Conservation (phyloP, 2,888 invertebrate species). For the Argyresthia albistria region DNA sequence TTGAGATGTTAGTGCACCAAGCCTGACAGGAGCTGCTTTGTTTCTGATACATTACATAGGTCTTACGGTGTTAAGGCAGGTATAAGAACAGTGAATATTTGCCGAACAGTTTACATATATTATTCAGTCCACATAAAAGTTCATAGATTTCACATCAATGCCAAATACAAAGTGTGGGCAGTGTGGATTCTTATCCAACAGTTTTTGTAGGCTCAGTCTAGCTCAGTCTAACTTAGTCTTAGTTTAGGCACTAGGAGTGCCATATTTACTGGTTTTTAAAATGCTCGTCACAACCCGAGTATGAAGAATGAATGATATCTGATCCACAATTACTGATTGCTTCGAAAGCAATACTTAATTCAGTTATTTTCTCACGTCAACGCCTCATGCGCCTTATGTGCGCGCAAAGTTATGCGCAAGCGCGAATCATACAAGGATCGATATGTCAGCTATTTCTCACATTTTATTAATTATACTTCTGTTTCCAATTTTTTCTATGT, state of each 20-base stretch:
- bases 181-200: no score
- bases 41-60: not conserved
- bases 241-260: no score
- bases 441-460: constrained; percentile 61
- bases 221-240: no score
- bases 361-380: constrained; percentile 2
- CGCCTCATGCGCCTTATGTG: constrained; percentile 9
- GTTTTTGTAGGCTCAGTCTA: no score
- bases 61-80: no score
- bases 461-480: constrained; percentile 38
- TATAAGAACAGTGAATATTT: no score
- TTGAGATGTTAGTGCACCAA: constrained; percentile 9
- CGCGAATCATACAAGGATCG: constrained; percentile 23
- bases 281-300: not conserved
- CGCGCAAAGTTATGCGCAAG: constrained; percentile 25
- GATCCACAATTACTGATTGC: no score
- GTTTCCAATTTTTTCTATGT: not conserved
- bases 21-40: not conserved
- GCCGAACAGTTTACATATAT: no score
- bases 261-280: no score
- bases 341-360: not conserved
- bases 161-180: no score
- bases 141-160: no score
- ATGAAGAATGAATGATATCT: not conserved
- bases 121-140: no score